A percentile compares a stretch with the other conserved stretches of the same genome.
Conservation (phyloP, 1,140 invertebrate species). For the Meloidogyne chitwoodi region DNA sequence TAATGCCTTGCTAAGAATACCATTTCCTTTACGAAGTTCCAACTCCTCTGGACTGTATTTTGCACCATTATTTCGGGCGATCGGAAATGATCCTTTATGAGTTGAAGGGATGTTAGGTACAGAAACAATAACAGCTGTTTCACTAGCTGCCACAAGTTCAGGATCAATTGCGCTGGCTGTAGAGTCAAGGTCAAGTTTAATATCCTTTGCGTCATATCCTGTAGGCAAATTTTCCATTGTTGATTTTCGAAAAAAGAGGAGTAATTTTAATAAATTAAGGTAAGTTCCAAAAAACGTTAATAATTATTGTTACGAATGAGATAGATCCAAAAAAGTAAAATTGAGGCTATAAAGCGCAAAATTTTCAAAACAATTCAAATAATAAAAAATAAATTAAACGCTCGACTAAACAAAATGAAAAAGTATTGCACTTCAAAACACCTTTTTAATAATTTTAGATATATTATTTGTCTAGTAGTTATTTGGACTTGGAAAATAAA, state of each 20-base stretch:
- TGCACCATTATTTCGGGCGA: background rate
- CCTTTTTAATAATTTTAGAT: background rate
- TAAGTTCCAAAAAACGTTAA: no score
- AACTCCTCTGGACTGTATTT: conserved; percentile 30
- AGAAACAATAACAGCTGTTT: background rate
- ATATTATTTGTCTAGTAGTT: background rate
- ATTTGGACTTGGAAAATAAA: background rate
- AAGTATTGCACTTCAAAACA: no score
- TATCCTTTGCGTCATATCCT: background rate
- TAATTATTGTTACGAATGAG: no score
- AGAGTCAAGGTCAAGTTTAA: background rate
- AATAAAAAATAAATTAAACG: no score
- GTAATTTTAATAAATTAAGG: no score
- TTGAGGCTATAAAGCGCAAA: no score
- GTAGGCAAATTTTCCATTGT: background rate
- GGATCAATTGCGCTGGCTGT: background rate
- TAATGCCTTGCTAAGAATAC: conserved; percentile 16
- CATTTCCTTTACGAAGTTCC: conserved; percentile 22
- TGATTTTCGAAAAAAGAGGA: background rate
- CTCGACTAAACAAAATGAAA: no score
- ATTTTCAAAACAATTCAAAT: no score
- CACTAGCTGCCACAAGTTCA: background rate
- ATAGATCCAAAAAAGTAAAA: no score
- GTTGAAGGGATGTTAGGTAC: background rate
- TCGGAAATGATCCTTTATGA: background rate